Percentiles rank a stretch among this genome's conserved stretches.
phyloP scores from a whole-genome alignment of 1,140 invertebrate species.

The Drosophila arizonae region DNA sequence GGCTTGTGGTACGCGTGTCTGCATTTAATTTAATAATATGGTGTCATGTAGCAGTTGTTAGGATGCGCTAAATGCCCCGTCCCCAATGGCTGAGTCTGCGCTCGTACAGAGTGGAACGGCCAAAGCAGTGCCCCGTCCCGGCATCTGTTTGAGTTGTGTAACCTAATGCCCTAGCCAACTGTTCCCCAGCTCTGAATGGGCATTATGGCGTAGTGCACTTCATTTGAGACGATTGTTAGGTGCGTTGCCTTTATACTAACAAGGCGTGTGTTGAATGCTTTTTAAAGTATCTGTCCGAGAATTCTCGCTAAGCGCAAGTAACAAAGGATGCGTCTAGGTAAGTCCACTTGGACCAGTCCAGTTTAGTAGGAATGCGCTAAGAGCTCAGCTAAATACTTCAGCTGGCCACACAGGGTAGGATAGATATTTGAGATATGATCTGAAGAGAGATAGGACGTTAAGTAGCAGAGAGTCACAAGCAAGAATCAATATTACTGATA shows the following conservation, averaged over 20 bases:
- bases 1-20: conserved; percentile 56
- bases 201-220: conserved; percentile 52
- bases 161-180: conserved; percentile 56
- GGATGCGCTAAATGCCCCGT: conserved; percentile 73
- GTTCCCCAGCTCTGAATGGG: conserved; percentile 37
- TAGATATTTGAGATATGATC: conserved; percentile 46
- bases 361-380: conserved; percentile 14
- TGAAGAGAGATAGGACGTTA: not conserved
- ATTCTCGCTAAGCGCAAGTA: conserved; percentile 50
- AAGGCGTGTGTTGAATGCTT: conserved; percentile 52
- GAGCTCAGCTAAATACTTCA: conserved; percentile 29
- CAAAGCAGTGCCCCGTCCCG: conserved; percentile 8
- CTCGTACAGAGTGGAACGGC: not conserved
- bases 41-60: conserved; percentile 79
- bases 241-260: conserved; percentile 61
- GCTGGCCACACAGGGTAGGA: conserved; percentile 40
- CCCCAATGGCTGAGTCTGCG: conserved; percentile 5
- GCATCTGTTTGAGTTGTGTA: conserved; percentile 74
- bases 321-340: conserved; percentile 22
- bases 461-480: conserved; percentile 7
- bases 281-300: conserved; percentile 52
- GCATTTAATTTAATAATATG: conserved; percentile 79
- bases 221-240: conserved; percentile 42
- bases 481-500: not conserved
- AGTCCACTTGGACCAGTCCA: not conserved